phyloP scores from a whole-genome alignment of 2,888 invertebrate genomes.

The Cylindroiulus punctatus region DNA sequence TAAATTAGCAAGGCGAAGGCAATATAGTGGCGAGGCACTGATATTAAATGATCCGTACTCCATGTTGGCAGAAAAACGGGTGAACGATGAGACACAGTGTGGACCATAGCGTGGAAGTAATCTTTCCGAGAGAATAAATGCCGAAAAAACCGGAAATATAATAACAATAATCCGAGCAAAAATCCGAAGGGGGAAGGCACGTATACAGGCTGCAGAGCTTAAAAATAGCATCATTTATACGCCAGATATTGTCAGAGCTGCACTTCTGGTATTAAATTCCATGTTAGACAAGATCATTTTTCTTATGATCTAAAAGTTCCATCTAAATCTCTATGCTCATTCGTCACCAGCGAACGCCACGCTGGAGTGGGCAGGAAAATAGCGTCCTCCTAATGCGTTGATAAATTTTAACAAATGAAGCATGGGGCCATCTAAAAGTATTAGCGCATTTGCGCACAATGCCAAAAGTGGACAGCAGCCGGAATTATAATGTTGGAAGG shows the following conservation, averaged over 20 bases:
- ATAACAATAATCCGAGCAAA: conserved; percentile 28
- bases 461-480: not conserved
- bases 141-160: conserved; percentile 33
- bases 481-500: conserved; percentile 1
- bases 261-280: conserved; percentile 35
- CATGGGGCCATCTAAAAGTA: conserved; percentile 31
- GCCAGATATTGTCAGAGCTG: conserved; percentile 7
- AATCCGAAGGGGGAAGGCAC: not conserved
- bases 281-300: conserved; percentile 29
- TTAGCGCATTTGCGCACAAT: not conserved
- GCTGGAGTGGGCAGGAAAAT: not conserved
- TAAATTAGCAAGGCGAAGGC: not conserved
- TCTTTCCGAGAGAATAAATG: conserved; percentile 38
- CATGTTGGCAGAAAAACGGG: conserved; percentile 29
- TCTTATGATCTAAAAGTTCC: conserved; percentile 34
- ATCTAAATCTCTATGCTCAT: conserved; percentile 38
- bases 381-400: conserved; percentile 23
- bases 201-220: not conserved
- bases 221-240: conserved; percentile 37
- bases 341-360: not conserved
- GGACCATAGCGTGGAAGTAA: conserved; percentile 29
- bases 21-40: not conserved
- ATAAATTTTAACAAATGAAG: conserved; percentile 42
- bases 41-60: conserved; percentile 29
- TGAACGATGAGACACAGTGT: conserved; percentile 27